Evolutionary conservation across 2,113 vertebrate genomes (phyloP), one percentile per base, ranked within the genome.

Genomic region (Theropithecus gelada): DNA sequence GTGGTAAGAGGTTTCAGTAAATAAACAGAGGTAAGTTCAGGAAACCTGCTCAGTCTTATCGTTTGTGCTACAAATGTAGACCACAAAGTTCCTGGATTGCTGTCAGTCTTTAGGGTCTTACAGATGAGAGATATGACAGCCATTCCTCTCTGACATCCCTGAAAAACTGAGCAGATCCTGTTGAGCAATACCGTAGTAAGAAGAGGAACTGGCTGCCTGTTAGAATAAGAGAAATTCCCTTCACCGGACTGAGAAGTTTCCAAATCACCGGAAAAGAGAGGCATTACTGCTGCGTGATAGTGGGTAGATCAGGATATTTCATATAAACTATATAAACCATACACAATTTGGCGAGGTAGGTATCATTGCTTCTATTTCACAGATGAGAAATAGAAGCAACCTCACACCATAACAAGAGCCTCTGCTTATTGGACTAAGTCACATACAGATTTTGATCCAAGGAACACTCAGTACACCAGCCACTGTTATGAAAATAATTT

Each of bases 21-120:
- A 97, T 80, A 93, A 97, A 97, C 57, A 96, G 68, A 95, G 35
- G 57, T 23, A 48, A 82, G 52, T 38, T 92, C 85, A 96, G 93
- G 96, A 97, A 96, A 93, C 35, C 40, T 73, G 57, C 6, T 12
- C 40, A 61, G 35, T 86, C 59, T 88, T 95, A 59, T 18, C 4
- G 0, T 17, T 23, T 8, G 52, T 20, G 3, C 64, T 66, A 1
- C 55, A 84, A 83, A 64, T 11, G 17, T 43, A 78, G 84, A 84
- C 35, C 50, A 48, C 68, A 52, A 50, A 48, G 25, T 48, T 57
- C 50, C 43, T 7, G 12, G 50, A 43, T 38, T 2, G 0, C 25
- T 79, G 59, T 64, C 48, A 86, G 12, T 57, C 83, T 89, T 64
- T 70, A 83, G 20, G 2, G 22, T 80, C 72, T 89, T 61, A 57